phyloP scores from a whole-genome alignment of 1,140 invertebrate genomes.

The Brachionus rotundiformis region DNA sequence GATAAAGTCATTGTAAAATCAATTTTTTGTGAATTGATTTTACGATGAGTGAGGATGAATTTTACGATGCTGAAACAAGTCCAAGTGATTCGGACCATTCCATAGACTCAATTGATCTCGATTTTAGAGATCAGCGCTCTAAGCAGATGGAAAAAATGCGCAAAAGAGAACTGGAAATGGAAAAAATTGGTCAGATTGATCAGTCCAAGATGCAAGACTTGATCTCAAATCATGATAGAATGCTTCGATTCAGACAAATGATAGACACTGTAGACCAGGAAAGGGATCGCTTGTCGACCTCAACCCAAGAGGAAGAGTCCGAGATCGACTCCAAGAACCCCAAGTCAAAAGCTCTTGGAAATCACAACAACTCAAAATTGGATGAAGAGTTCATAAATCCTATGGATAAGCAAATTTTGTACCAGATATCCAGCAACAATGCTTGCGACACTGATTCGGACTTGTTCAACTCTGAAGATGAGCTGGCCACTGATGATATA shows the following conservation, averaged over 20 bases:
- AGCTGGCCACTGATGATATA: background rate
- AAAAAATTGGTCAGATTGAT: background rate
- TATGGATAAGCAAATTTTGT: slow-evolving; percentile 18
- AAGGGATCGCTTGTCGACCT: background rate
- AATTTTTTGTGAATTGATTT: no score
- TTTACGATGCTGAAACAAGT: background rate
- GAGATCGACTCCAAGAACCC: background rate
- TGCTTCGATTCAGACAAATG: background rate
- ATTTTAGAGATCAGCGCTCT: background rate
- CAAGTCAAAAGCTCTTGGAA: background rate
- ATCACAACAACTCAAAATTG: background rate
- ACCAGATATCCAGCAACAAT: background rate
- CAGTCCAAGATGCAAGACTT: background rate
- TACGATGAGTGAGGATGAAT: slow-evolving; percentile 11
- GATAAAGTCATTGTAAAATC: no score
- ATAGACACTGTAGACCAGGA: background rate
- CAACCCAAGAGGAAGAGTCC: background rate
- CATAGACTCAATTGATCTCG: background rate
- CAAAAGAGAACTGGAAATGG: background rate
- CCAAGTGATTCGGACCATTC: background rate
- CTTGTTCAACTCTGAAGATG: background rate
- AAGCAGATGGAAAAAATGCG: background rate
- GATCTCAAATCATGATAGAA: background rate
- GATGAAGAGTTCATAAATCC: slow-evolving; percentile 25
- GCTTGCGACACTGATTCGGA: background rate